A percentile compares a stretch with the other conserved stretches of the same genome.
Evolutionary conservation across 2,797 vertebrate species (phyloP).

Genomic region (Hyperoplus lanceolatus): DNA sequence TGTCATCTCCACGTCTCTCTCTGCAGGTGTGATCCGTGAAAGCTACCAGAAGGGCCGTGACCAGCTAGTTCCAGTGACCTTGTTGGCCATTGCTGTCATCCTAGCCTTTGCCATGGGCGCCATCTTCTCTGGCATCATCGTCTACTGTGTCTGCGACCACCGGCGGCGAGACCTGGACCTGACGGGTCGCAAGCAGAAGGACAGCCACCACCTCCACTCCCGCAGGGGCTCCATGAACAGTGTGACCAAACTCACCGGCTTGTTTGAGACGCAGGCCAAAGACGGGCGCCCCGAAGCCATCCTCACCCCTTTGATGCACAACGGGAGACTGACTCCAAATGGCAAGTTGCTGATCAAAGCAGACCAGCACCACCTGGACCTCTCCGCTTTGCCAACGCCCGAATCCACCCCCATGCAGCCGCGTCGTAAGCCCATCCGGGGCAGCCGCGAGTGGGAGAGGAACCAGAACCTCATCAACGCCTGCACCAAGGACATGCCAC

Average conservation of each 20-base stretch:
- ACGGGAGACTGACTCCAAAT: slow-evolving; percentile 90
- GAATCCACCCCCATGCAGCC: slow-evolving; percentile 98
- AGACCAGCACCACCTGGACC: slow-evolving; percentile 96
- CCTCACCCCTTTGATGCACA: slow-evolving; percentile 97
- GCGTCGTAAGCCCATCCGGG: slow-evolving; percentile 93
- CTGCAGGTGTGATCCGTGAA: slow-evolving; percentile 97
- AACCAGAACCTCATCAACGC: slow-evolving; percentile 99
- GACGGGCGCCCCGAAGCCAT: slow-evolving; percentile 95
- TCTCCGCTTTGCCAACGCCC: slow-evolving; percentile 94
- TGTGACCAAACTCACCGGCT: slow-evolving; percentile 95
- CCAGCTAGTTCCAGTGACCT: slow-evolving; percentile 96
- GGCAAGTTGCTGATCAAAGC: slow-evolving; percentile 97
- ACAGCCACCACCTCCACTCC: slow-evolving; percentile 88
- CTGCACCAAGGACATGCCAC: slow-evolving; percentile 95
- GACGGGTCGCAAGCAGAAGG: slow-evolving; percentile 93
- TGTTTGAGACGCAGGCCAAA: slow-evolving; percentile 95
- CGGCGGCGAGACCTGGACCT: slow-evolving; percentile 91
- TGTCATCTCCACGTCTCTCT: slow-evolving; percentile 83
- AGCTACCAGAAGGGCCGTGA: slow-evolving; percentile 97
- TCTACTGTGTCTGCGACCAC: slow-evolving; percentile 97
- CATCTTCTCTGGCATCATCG: slow-evolving; percentile 96
- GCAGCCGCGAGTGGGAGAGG: slow-evolving; percentile 97
- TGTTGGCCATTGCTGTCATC: slow-evolving; percentile 96
- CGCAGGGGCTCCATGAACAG: slow-evolving; percentile 97
- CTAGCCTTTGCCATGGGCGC: slow-evolving; percentile 98